Evolutionary conservation across 2,888 invertebrate genomes (phyloP), one percentile per base, ranked within the genome.

Genomic region (Itoplectis maculator): DNA sequence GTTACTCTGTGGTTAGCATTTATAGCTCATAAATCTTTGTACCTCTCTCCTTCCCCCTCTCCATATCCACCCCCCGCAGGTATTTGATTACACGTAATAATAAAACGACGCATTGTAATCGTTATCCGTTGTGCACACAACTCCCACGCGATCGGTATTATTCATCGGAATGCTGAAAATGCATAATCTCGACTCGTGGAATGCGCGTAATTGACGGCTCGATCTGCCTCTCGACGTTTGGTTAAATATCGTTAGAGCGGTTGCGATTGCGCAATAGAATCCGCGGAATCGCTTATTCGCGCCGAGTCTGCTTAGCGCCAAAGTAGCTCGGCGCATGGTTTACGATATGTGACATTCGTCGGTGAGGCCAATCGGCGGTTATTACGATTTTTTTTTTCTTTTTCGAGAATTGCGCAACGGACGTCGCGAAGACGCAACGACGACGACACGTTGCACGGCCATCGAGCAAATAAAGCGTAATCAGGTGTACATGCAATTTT

Each of bases 341-440:
- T n/a, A 18, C 20, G 2, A 20, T 49, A 20, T 45, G 51, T 56
- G 18, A 51, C 40, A 59, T 65, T 13, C 11, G 20, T 76, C 37
- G n/a, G n/a, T n/a, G 15, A 18, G 37, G 59, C 49, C 61, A 66
- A 68, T 15, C 40, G 29, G 65, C 42, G 23, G n/a, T 79, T 70
- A 61, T 75, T 79, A 79, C 63, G 35, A 70, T 66, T 51, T 65
- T 42, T 37, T 65, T 47, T 20, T 82, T 23, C 59, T 47, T 20
- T 82, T 82, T 75, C 51, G 70, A 42, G 13, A 11, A 51, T 82
- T 79, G 75, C 75, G 72, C 42, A 79, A 82, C 72, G 9, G n/a
- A 74, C 23, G 15, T 40, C 18, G 45, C 59, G n/a, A n/a, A 76
- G 37, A 72, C 23, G 40, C 49, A 13, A 51, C 13, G 72, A 37